These are phyloP conservation scores for Buphagus erythrorhynchus DNA, from an alignment of 2,797 vertebrate species.

Conservation along the genomic window DNA sequence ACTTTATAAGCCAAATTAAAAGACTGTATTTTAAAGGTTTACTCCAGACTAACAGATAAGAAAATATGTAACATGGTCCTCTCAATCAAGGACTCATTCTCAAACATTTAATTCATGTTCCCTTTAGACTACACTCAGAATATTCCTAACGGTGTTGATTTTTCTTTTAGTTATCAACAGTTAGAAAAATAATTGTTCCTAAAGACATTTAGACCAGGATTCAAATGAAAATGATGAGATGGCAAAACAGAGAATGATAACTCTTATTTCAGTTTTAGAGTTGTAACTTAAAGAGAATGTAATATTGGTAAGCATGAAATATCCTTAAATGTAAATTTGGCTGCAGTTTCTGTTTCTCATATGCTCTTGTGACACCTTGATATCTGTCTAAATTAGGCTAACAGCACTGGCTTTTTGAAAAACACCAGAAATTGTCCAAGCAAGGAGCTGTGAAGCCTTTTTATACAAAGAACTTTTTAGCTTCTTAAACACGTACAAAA, in stretches of 20 bases:
- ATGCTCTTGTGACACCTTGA: not conserved
- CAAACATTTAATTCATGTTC: not conserved
- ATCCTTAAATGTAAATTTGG: not conserved
- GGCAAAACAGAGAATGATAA: not conserved
- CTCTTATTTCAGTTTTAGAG: not conserved
- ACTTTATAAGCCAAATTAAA: not conserved
- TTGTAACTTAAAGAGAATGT: not conserved
- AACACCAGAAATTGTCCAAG: not conserved
- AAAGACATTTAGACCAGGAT: not conserved
- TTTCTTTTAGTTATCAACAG: not conserved
- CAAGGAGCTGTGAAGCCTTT: not conserved
- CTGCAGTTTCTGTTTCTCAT: not conserved
- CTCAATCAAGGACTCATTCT: not conserved
- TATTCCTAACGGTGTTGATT: not conserved
- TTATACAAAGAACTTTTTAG: not conserved
- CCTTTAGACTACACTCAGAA: not conserved
- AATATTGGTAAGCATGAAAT: not conserved
- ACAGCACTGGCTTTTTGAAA: not conserved
- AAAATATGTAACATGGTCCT: accelerated
- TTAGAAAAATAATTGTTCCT: not conserved
- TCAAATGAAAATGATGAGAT: not conserved
- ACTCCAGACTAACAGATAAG: not conserved
- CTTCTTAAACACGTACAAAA: not conserved
- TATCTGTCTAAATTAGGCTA: not conserved
- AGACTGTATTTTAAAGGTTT: not conserved